A percentile compares a stretch with the other conserved stretches of the same genome.
phyloP scores from a whole-genome alignment of 2,797 vertebrate genomes.

The Sebastolobus alascanus region DNA sequence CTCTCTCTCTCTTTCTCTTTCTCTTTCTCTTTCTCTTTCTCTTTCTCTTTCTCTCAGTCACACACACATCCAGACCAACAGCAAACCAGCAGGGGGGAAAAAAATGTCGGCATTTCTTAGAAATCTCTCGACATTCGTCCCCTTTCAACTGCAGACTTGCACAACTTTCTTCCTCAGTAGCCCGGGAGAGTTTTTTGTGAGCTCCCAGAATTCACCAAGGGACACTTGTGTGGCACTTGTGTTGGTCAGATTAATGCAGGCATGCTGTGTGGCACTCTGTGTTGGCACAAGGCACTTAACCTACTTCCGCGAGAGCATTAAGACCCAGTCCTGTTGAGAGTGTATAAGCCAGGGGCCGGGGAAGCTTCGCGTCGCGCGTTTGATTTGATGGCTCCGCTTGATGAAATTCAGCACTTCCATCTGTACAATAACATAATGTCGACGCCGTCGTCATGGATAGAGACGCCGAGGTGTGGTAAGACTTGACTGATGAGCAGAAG shows the following conservation, averaged over 20 bases:
- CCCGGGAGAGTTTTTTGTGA: constrained; percentile 42
- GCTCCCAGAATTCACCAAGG: constrained; percentile 33
- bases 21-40: neutral
- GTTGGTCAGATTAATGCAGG: constrained; percentile 41
- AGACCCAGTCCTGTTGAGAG: constrained; percentile 26
- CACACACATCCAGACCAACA: constrained; percentile 27
- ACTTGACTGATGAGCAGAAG: constrained; percentile 60
- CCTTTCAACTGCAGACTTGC: constrained; percentile 35
- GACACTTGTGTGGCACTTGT: constrained; percentile 44
- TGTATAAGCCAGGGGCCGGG: constrained; percentile 34
- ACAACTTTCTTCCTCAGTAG: neutral
- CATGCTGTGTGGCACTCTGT: constrained; percentile 42
- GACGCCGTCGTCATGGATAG: constrained; percentile 38
- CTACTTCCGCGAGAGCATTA: constrained; percentile 51
- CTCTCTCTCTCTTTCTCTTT: neutral
- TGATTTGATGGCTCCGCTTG: constrained; percentile 48
- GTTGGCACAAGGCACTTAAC: constrained; percentile 56
- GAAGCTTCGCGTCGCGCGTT: constrained; percentile 2
- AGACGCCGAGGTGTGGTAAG: constrained; percentile 50
- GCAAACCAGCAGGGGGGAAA: constrained; percentile 11
- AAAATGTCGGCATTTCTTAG: constrained; percentile 29
- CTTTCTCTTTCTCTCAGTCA: neutral
- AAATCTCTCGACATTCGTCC: constrained; percentile 7
- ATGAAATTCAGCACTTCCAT: constrained; percentile 52
- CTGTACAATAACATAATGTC: constrained; percentile 39